A percentile compares a stretch with the other conserved stretches of the same genome.
These are phyloP conservation scores for Bhutanitis thaidina DNA, from an alignment of 2,888 invertebrate genomes.

Conservation along the genomic window DNA sequence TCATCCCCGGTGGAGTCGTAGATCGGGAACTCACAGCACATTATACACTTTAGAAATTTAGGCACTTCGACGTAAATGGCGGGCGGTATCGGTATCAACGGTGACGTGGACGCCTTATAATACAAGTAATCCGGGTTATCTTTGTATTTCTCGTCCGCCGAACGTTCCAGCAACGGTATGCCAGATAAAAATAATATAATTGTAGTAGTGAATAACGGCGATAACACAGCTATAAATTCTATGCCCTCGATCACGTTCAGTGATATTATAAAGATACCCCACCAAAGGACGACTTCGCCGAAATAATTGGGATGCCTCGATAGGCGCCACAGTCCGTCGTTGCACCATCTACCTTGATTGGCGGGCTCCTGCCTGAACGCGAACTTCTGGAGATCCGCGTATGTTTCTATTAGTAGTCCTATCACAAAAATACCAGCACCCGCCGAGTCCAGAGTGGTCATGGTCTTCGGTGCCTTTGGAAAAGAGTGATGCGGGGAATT, in stretches of 20 bases:
- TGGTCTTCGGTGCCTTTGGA: conserved; percentile 87
- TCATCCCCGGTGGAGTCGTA: conserved; percentile 88
- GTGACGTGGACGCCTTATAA: conserved; percentile 93
- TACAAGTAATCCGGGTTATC: conserved; percentile 92
- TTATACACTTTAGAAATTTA: conserved; percentile 87
- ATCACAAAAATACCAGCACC: conserved; percentile 92
- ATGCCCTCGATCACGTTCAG: conserved; percentile 90
- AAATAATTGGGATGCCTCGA: conserved; percentile 97
- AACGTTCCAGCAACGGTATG: conserved; percentile 92
- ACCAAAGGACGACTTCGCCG: conserved; percentile 95
- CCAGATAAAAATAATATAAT: conserved; percentile 95
- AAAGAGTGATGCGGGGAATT: conserved; percentile 91
- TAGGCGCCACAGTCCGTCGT: conserved; percentile 92
- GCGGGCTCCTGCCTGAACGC: conserved; percentile 92
- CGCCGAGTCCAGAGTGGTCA: conserved; percentile 92
- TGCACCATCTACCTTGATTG: conserved; percentile 96
- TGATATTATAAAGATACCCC: conserved; percentile 95
- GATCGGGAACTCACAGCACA: conserved; percentile 94
- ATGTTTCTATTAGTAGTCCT: conserved; percentile 92
- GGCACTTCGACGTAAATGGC: conserved; percentile 93
- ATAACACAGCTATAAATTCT: conserved; percentile 92
- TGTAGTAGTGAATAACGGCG: conserved; percentile 91
- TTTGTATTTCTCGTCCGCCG: conserved; percentile 93
- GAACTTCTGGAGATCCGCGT: conserved; percentile 95
- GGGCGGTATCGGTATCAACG: conserved; percentile 93